A percentile compares a stretch with the other conserved stretches of the same genome.
Evolutionary conservation across 2,113 vertebrate genomes (phyloP).

Genomic region (Chunga burmeisteri): DNA sequence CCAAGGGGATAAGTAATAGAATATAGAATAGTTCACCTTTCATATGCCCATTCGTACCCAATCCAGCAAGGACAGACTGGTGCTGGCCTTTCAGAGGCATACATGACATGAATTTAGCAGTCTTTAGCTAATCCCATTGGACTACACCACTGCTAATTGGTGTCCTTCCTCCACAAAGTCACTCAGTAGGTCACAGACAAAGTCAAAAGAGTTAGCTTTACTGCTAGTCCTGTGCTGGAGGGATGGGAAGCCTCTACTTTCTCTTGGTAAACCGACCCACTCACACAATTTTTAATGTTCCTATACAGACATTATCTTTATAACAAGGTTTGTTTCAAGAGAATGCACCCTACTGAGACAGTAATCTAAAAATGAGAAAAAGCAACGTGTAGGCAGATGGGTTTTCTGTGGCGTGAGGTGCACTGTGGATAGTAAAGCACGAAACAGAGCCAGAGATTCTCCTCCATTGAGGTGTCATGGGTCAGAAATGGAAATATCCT

Average conservation of each 20-base stretch:
- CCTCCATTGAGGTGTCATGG: background rate
- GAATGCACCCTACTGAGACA: background rate
- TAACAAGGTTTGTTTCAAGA: background rate
- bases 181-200: background rate
- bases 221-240: background rate
- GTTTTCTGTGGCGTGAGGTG: background rate
- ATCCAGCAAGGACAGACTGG: background rate
- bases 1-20: conserved; percentile 46
- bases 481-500: background rate
- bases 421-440: background rate
- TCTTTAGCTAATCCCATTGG: background rate
- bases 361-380: background rate
- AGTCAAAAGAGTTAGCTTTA: background rate
- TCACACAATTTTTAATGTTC: background rate
- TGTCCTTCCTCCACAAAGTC: background rate
- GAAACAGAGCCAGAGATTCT: background rate
- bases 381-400: rapidly evolving
- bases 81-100: conserved; percentile 15
- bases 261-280: background rate
- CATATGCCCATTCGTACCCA: background rate
- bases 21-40: conserved; percentile 48
- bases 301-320: background rate
- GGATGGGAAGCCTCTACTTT: background rate
- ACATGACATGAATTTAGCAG: conserved; percentile 16
- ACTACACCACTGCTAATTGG: background rate